Base-by-base conservation (phyloP, 2,888 invertebrate species). In the Magallana nippona region DNA sequence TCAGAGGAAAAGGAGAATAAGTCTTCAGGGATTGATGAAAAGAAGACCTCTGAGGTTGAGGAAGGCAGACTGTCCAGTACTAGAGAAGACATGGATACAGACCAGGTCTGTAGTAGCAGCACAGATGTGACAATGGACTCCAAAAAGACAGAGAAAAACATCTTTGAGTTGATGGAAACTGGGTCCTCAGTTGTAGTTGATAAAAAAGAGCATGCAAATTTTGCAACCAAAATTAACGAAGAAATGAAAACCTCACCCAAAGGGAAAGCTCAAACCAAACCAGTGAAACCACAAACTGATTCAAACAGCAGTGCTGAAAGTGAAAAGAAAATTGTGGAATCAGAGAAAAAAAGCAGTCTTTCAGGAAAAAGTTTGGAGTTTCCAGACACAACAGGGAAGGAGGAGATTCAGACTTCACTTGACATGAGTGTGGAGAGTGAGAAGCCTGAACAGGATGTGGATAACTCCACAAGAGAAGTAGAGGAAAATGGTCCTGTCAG, bases 381-480 rank as follows among this genome's bases (percentile, higher is more conserved):
- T 15, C 60, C 81, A 60, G 80, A 87, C 55, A 82, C 88, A 71
- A 88, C 86, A 86, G 89, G 87, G 82, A 87, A 86, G 0, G 89
- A 89, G 27, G 84, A 82, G 10, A 62, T 79, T 11, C 85, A 87
- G 57, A 81, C 85, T 1, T 57, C 81, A 78, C 81, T 88, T 27
- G 78, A 88, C 57, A 88, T 87, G 87, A 88, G 87, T 78, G 88
- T 88, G 1, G 89, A 89, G 17, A 82, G 84, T 1, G 87, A 87
- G 32, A 32, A 71, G n/a, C 82, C 82, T 63, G 89, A 88, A 13
- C 78, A 63, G 13, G 88, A 89, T 11, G 83, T 86, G 22, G 87
- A 87, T 19, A 86, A 89, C 32, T 71, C 71, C 44, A 81, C 83
- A n/a, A 85, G 85, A 19, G 84, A 83, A 3, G 83, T 84, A 2